Conservation (phyloP, 1,140 invertebrate species). For the Papilio xuthus region DNA sequence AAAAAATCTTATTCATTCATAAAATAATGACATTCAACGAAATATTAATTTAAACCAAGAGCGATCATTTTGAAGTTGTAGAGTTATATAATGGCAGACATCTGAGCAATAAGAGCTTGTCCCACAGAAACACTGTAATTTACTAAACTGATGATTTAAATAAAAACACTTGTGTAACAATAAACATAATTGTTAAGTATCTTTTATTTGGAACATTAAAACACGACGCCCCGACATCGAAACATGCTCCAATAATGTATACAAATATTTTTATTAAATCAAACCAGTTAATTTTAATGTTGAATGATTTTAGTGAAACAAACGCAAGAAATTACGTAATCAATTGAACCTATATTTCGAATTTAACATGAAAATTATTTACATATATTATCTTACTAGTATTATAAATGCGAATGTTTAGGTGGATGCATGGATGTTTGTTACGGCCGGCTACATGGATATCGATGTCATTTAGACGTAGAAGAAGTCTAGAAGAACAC, state of each 20-base stretch:
- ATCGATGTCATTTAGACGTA: too few species aligned
- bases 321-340: background rate
- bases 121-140: slow-evolving; percentile 56
- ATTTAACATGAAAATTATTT: background rate
- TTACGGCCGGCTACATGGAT: too few species aligned
- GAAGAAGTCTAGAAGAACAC: too few species aligned
- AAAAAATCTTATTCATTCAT: background rate
- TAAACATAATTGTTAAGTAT: slow-evolving; percentile 45
- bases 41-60: background rate
- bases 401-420: too few species aligned
- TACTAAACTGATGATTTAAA: slow-evolving; percentile 62
- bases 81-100: slow-evolving; percentile 47
- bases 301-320: background rate
- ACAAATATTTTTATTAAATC: slow-evolving; percentile 24
- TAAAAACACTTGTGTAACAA: slow-evolving; percentile 57
- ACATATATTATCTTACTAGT: background rate
- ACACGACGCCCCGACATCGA: background rate
- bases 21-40: background rate
- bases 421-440: too few species aligned
- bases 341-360: background rate
- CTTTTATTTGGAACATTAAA: slow-evolving; percentile 38
- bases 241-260: slow-evolving; percentile 10
- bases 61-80: slow-evolving; percentile 35
- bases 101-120: slow-evolving; percentile 47
- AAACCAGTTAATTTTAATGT: background rate